Percentiles rank a stretch among this genome's conserved stretches.
Evolutionary conservation across 2,797 vertebrate genomes (phyloP).

Genomic region (Oryzias sinensis): DNA sequence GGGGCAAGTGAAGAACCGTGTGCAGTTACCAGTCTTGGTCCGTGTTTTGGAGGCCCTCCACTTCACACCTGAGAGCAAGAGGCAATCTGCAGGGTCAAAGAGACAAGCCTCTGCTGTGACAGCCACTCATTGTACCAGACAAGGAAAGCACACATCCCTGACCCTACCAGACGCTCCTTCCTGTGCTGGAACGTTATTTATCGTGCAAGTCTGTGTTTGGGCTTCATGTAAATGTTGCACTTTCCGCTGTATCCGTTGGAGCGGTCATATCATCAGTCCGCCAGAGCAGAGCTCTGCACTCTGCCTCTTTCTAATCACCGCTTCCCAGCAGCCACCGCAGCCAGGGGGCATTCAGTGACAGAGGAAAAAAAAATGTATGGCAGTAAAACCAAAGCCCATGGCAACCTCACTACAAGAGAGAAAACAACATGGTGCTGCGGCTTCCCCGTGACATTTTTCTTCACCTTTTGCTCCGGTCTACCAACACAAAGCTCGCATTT

Average conservation of each 20-base stretch:
- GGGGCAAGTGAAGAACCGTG: too few species aligned
- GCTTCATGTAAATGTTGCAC: conserved; percentile 8
- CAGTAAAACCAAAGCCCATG: conserved; percentile 31
- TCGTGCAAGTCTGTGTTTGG: background rate
- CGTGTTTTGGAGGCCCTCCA: conserved; percentile 70
- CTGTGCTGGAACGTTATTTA: background rate
- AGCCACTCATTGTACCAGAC: background rate
- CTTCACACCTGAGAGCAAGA: conserved; percentile 68
- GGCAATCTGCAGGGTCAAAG: conserved; percentile 32
- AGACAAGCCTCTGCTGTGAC: conserved; percentile 20
- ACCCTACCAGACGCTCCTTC: background rate
- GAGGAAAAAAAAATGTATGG: conserved; percentile 7
- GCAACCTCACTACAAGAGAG: conserved; percentile 38
- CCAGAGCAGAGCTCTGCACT: conserved; percentile 57
- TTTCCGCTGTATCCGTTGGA: conserved; percentile 41
- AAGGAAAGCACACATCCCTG: background rate
- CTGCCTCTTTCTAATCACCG: conserved; percentile 54
- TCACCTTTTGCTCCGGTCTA: background rate
- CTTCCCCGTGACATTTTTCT: conserved; percentile 4
- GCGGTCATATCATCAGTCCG: conserved; percentile 51
- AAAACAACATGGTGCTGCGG: conserved; percentile 4
- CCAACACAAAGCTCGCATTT: background rate
- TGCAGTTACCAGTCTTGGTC: conserved; percentile 73
- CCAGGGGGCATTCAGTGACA: conserved; percentile 49
- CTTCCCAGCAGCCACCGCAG: conserved; percentile 59